Base-by-base conservation (phyloP, 1,140 invertebrate species). In the Metopolophium dirhodum region DNA sequence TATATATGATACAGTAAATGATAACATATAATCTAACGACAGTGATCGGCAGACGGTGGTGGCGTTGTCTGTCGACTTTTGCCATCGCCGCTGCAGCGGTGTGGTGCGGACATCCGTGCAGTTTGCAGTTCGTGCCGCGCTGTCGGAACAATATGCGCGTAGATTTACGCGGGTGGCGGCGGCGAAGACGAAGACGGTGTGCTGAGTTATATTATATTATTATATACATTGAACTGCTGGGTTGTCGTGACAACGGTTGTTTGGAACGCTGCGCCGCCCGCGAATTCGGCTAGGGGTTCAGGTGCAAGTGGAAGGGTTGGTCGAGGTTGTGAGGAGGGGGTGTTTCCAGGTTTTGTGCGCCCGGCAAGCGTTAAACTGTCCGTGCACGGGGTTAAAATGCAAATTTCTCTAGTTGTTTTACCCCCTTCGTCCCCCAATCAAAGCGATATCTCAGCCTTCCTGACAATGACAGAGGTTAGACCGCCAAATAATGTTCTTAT, bases 171-270 rank as follows among this genome's bases (percentile, higher is more conserved):
- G 22, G 9, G 1, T 41, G 82, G 35, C 20, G 82, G 35, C 4
- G 86, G 45, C 30, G 20, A 30, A 30, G n/a, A 49, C 86, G 86
- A 88, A 88, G 86, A 88, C 30, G 30, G 49, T 23, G 35, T 8
- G 49, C 49, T 20, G 49, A 37, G 83, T 85, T 88, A 77, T 77
- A 77, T 77, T 77, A 35, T 77, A 77, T 77, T 77, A n/a, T 77
- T 77, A 77, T 77, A 77, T 35, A 88, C 35, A 30, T 54, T 51
- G 45, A 51, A 86, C 86, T 35, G 49, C 49, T 57, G n/a, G 51
- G 87, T 89, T 89, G 87, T 89, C 87, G 51, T 89, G 87, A 89
- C 87, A 89, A 89, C 87, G 35, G 87, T 89, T 37, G 47, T 49
- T n/a, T 30, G 86, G 30, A n/a, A n/a, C 47, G 47, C 18, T n/a